phyloP scores from a whole-genome alignment of 1,140 invertebrate genomes.

The Leptinotarsa defecta region DNA sequence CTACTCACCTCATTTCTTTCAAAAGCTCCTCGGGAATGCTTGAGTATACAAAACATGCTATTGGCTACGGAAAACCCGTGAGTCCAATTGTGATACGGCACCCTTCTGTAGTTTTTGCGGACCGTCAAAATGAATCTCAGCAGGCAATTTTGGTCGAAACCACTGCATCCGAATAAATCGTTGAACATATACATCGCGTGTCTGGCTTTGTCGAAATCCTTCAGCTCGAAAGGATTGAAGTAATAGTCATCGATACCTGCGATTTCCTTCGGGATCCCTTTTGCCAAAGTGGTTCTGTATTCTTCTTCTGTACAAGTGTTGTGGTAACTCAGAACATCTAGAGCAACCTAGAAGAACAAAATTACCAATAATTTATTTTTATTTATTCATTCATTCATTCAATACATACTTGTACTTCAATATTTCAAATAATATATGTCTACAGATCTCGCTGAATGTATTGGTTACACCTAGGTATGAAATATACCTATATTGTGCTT shows the following conservation, averaged over 20 bases:
- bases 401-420: no score
- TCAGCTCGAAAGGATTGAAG: conserved; percentile 72
- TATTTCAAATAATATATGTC: no score
- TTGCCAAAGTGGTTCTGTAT: conserved; percentile 60
- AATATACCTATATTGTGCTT: no score
- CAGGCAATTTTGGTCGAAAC: conserved; percentile 66
- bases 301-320: conserved; percentile 77
- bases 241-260: conserved; percentile 65
- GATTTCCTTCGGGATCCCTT: conserved; percentile 53
- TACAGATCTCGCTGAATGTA: no score
- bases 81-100: conserved; percentile 86
- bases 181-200: conserved; percentile 79
- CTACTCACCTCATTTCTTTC: conserved; percentile 14
- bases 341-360: conserved; percentile 6
- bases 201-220: conserved; percentile 71
- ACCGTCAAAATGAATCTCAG: conserved; percentile 79
- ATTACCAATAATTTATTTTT: no score
- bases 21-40: conserved; percentile 57
- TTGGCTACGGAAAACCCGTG: conserved; percentile 87
- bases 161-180: conserved; percentile 60
- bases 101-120: conserved; percentile 79
- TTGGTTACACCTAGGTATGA: no score
- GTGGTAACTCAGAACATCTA: conserved; percentile 82
- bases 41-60: conserved; percentile 78
- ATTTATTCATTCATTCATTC: not conserved